A percentile compares a stretch with the other conserved stretches of the same genome.
phyloP scores from a whole-genome alignment of 1,140 invertebrate genomes.

The Leguminivora glycinivorella region DNA sequence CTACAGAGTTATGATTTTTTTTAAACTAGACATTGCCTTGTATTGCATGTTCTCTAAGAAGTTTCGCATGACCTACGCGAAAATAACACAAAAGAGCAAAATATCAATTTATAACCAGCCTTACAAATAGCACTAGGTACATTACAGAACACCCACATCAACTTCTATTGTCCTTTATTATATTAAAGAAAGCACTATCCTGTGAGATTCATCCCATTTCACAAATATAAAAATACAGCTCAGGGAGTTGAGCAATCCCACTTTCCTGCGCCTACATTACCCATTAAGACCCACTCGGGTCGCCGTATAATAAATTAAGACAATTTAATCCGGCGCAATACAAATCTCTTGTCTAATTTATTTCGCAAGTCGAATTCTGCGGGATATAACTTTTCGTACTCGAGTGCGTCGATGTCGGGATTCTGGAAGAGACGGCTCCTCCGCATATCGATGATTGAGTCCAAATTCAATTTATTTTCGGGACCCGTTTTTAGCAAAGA shows the following conservation, averaged over 20 bases:
- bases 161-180: neutral
- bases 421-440: neutral
- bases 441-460: neutral
- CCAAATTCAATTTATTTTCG: neutral
- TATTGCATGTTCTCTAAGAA: too few species aligned
- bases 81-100: neutral
- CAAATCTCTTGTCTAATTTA: constrained; percentile 59
- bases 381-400: constrained; percentile 44
- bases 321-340: constrained; percentile 38
- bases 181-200: neutral
- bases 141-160: neutral
- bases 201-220: neutral
- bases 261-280: constrained; percentile 16
- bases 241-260: constrained; percentile 9
- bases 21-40: too few species aligned
- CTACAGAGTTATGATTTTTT: too few species aligned
- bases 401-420: constrained; percentile 16
- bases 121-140: neutral
- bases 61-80: too few species aligned
- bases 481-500: neutral
- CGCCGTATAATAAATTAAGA: constrained; percentile 23
- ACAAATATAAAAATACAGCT: constrained; percentile 20
- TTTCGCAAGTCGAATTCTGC: constrained; percentile 47
- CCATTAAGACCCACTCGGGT: constrained; percentile 18
- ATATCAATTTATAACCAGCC: neutral